A percentile compares a stretch with the other conserved stretches of the same genome.
Evolutionary conservation across 2,113 vertebrate genomes (phyloP).

Genomic region (Condylura cristata): DNA sequence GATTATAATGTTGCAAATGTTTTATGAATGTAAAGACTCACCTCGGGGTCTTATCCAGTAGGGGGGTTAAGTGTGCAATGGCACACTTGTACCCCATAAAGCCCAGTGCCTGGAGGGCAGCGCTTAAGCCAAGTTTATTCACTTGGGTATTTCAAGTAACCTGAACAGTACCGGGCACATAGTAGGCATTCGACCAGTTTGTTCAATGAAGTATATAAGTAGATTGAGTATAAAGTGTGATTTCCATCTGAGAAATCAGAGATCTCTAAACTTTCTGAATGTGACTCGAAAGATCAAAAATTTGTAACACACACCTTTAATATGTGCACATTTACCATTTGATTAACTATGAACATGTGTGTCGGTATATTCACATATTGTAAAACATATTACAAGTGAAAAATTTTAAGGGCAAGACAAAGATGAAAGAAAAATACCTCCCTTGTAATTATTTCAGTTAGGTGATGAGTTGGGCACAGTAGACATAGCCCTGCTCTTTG

Average conservation of each 20-base stretch:
- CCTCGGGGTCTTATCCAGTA: background rate
- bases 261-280: background rate
- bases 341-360: background rate
- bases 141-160: background rate
- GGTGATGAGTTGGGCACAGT: background rate
- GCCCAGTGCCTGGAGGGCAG: background rate
- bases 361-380: background rate
- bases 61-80: background rate
- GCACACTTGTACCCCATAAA: background rate
- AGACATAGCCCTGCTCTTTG: background rate
- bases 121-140: background rate
- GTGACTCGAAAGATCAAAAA: background rate
- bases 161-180: background rate
- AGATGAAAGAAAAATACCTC: background rate
- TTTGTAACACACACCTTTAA: background rate
- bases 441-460: background rate
- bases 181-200: background rate
- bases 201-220: slow-evolving; percentile 26
- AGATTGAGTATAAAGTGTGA: background rate
- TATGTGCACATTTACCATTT: background rate
- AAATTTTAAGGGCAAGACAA: background rate
- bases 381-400: background rate
- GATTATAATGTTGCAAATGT: background rate
- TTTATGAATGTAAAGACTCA: background rate
- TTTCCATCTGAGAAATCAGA: background rate